phyloP scores from a whole-genome alignment of 2,888 invertebrate genomes.

The Meghimatium bilineatum region DNA sequence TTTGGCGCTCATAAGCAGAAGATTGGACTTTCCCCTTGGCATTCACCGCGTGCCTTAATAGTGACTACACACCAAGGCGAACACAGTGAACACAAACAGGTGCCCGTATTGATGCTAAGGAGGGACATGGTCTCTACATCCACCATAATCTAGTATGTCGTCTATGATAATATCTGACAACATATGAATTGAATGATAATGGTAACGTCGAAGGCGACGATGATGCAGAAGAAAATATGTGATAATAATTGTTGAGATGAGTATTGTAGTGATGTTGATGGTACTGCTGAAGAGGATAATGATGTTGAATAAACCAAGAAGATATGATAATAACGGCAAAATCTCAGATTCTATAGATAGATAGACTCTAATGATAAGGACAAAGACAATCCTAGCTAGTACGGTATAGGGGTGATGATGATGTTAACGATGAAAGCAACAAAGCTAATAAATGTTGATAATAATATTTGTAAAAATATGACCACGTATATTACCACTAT shows the following conservation, averaged over 20 bases:
- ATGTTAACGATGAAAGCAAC: slow-evolving; percentile 28
- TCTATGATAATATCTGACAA: too few relatives aligned
- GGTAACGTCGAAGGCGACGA: too few relatives aligned
- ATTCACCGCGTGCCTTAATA: slow-evolving; percentile 99
- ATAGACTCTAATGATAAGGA: background rate
- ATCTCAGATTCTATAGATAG: background rate
- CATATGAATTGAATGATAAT: too few relatives aligned
- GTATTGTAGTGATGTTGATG: background rate
- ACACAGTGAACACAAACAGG: slow-evolving; percentile 75
- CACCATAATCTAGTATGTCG: too few relatives aligned
- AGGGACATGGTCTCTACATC: too few relatives aligned
- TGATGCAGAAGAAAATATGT: too few relatives aligned
- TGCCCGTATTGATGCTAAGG: too few relatives aligned
- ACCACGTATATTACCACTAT: too few relatives aligned
- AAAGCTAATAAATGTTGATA: background rate
- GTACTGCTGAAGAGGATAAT: too few relatives aligned
- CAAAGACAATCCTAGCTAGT: background rate
- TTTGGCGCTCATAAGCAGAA: background rate
- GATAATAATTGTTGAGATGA: background rate
- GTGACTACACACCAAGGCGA: slow-evolving; percentile 88
- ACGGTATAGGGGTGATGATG: background rate
- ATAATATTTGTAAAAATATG: slow-evolving; percentile 22
- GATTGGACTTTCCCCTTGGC: slow-evolving; percentile 91
- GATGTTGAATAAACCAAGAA: background rate
- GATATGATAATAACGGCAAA: background rate